Conservation (phyloP, 2,797 vertebrate species). For the Enteromius viviparus region DNA sequence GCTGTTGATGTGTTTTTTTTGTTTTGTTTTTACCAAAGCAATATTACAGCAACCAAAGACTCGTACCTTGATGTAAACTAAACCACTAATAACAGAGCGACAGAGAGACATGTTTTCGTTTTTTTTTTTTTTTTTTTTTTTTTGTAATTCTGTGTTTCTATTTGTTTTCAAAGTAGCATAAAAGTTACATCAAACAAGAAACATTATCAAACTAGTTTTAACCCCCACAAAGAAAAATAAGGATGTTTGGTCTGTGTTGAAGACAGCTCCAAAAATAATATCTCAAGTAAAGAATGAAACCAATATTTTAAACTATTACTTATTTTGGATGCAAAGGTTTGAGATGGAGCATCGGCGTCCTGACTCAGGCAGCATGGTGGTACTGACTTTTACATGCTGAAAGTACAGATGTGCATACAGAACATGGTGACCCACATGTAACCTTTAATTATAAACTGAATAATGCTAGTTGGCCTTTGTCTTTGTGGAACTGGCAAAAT, state of each 20-base stretch:
- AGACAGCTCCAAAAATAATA: not conserved
- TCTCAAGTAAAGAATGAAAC: not conserved
- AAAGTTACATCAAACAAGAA: not conserved
- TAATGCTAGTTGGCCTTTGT: not conserved
- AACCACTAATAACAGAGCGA: not conserved
- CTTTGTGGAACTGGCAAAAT: not conserved
- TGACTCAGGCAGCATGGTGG: no score
- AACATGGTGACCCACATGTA: slow-evolving; percentile 2
- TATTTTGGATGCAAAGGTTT: not conserved
- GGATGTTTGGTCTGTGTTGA: not conserved
- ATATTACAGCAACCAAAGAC: not conserved
- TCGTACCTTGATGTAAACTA: not conserved
- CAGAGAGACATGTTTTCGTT: no score
- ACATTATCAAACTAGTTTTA: not conserved
- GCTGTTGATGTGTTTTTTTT: no score
- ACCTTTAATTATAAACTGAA: slow-evolving; percentile 28
- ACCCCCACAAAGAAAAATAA: no score
- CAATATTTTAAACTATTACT: not conserved
- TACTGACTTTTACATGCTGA: not conserved
- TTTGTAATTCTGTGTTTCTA: no score
- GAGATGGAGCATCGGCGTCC: not conserved
- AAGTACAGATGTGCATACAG: not conserved
- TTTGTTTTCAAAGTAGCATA: no score
- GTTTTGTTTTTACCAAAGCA: not conserved
- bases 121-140: no score